Percentiles rank a stretch among this genome's conserved stretches.
These are phyloP conservation scores for Cyprinus carpio DNA, from an alignment of 2,113 vertebrate genomes.

Conservation along the genomic window DNA sequence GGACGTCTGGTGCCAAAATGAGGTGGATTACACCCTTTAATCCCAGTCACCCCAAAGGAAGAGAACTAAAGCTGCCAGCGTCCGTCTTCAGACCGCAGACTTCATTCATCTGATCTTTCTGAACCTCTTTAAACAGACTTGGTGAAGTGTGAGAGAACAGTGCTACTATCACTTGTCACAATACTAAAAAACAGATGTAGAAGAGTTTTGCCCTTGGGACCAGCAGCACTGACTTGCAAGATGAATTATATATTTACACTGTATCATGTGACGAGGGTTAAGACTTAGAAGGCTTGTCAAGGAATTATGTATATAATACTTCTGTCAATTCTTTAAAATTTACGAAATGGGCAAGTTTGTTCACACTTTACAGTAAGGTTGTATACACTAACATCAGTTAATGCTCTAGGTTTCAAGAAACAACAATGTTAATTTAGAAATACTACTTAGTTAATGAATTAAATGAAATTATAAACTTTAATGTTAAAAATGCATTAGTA, in stretches of 20 bases:
- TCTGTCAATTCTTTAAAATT: not conserved
- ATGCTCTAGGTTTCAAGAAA: not conserved
- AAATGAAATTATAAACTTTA: not conserved
- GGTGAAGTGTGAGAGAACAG: not conserved
- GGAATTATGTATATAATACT: not conserved
- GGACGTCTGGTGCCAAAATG: conserved; percentile 55
- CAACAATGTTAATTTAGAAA: not conserved
- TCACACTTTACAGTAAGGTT: not conserved
- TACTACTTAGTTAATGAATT: not conserved
- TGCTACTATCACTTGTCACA: conserved; percentile 14
- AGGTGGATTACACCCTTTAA: conserved; percentile 57
- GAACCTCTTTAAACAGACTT: conserved; percentile 8
- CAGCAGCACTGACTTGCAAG: not conserved
- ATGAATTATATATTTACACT: conserved; percentile 30
- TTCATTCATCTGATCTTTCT: conserved; percentile 24
- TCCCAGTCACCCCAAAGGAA: conserved; percentile 52
- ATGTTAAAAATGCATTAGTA: not conserved
- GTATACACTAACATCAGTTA: not conserved
- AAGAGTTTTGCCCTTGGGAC: conserved; percentile 25
- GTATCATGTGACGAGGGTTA: conserved; percentile 36
- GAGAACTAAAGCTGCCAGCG: conserved; percentile 51
- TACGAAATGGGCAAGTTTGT: not conserved
- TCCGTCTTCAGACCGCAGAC: conserved; percentile 46
- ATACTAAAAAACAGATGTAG: conserved; percentile 14
- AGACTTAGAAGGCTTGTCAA: conserved; percentile 4